Conservation (phyloP, 2,113 vertebrate species). For the Malurus alboscapulatus region DNA sequence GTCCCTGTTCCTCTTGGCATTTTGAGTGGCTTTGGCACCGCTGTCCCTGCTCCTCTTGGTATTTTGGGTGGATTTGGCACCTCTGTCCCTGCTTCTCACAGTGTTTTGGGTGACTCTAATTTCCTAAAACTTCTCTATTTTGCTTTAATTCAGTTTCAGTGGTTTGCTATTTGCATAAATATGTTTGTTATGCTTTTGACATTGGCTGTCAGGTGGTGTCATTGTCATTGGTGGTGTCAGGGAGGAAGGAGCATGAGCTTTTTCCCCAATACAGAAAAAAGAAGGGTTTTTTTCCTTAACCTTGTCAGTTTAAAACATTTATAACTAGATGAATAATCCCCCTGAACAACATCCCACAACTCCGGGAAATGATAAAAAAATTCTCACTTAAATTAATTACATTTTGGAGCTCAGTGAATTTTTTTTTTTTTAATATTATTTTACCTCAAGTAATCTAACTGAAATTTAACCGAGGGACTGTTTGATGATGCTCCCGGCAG, state of each 20-base stretch:
- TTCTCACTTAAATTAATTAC: conserved; percentile 19
- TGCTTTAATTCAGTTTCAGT: neutral
- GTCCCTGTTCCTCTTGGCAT: neutral
- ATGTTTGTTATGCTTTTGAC: neutral
- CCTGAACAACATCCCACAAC: neutral
- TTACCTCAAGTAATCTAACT: conserved; percentile 1
- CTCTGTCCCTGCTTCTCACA: fast-evolving
- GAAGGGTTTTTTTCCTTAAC: neutral
- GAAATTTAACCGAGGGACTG: neutral
- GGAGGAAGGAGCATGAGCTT: neutral
- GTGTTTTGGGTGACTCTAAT: neutral
- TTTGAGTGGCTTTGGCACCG: fast-evolving
- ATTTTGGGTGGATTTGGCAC: neutral
- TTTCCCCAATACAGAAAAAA: neutral
- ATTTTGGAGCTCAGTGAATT: neutral
- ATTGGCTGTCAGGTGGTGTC: neutral
- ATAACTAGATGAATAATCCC: conserved; percentile 19
- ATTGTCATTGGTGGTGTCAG: neutral
- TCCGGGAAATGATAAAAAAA: neutral
- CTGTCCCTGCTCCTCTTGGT: neutral
- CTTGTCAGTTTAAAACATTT: conserved; percentile 26
- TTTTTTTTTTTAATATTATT: neutral
- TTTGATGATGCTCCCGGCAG: conserved; percentile 52
- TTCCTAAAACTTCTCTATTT: neutral
- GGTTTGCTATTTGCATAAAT: neutral